Evolutionary conservation across 2,888 invertebrate genomes (phyloP), one percentile per base, ranked within the genome.

Genomic region (Drymonia ruficornis): DNA sequence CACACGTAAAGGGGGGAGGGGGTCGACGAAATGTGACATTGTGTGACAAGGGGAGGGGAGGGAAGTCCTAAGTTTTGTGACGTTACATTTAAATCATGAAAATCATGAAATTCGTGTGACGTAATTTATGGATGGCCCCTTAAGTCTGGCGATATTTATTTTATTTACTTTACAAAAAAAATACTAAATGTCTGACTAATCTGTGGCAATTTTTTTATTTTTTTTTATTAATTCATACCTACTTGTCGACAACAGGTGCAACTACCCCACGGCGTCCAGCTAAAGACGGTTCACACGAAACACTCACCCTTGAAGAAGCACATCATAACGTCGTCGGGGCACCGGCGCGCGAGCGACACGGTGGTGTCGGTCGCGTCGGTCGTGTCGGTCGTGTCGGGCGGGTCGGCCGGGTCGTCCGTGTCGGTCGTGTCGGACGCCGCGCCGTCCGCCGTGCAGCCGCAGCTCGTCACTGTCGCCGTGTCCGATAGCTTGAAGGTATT

Each of bases 221-320:
- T 36, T 42, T 38, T 34, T 6, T 49, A 11, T 47, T n/a, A 23
- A 23, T 23, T 23, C 7, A 7, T n/a, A n/a, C n/a, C n/a, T n/a
- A 23, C 7, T 4, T 23, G 23, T 23, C 1, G n/a, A 1, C 15
- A 6, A 15, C 50, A 69, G 69, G 64, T 81, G 13, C 81, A 80
- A 31, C 48, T 83, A 11, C 43, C 79, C 0, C 80, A 76, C 62
- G 86, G 84, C 13, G 84, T 88, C 0, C 88, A 88, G 42, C 60
- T 89, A n/a, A 87, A 88, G 68, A 86, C 88, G 0, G 84, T 88
- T 0, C 88, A 87, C 23, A 83, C 86, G 18, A 81, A 81, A 29
- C 84, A 86, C 46, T 89, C 91, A 7, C 89, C 91, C 15, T 61
- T 89, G 1, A 90, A 90, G 83, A 88, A 89, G 74, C 90, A 90